Evolutionary conservation across 2,797 vertebrate species (phyloP).

Genomic region (Scarus forsteni): DNA sequence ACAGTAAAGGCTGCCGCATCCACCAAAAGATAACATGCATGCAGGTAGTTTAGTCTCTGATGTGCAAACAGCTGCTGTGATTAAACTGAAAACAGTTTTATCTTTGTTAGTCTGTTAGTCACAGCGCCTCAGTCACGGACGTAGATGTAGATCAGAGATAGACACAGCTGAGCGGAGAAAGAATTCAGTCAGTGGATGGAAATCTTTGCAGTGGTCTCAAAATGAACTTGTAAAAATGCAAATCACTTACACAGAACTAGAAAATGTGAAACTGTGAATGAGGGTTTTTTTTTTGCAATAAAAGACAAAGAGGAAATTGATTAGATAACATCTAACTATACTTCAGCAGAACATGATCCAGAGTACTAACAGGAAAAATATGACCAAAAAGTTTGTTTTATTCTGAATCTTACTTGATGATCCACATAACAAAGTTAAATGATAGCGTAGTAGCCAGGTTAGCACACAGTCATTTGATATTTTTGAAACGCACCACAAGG

Average conservation of each 20-base stretch:
- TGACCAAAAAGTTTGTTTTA: too few relatives aligned
- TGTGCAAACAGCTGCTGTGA: slow-evolving; percentile 2
- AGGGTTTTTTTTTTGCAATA: neutral
- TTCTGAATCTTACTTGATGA: too few relatives aligned
- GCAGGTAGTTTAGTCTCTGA: slow-evolving; percentile 12
- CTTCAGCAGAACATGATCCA: too few relatives aligned
- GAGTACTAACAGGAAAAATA: too few relatives aligned
- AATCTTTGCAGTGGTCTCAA: neutral
- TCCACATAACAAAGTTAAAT: too few relatives aligned
- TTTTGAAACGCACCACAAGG: too few relatives aligned
- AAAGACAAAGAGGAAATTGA: neutral
- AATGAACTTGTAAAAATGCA: neutral
- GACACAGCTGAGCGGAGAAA: neutral
- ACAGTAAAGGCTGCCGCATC: neutral
- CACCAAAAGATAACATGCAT: neutral
- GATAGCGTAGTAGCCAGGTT: too few relatives aligned
- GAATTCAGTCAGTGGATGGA: neutral
- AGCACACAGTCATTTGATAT: too few relatives aligned
- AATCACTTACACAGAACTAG: neutral
- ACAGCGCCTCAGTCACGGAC: neutral
- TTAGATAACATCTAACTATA: too few relatives aligned
- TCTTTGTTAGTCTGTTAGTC: neutral
- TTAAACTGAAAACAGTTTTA: neutral
- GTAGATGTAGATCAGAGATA: slow-evolving; percentile 46
- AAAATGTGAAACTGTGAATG: neutral